Base-by-base conservation (phyloP, 2,113 vertebrate species). In the Cyanoderma ruficeps region DNA sequence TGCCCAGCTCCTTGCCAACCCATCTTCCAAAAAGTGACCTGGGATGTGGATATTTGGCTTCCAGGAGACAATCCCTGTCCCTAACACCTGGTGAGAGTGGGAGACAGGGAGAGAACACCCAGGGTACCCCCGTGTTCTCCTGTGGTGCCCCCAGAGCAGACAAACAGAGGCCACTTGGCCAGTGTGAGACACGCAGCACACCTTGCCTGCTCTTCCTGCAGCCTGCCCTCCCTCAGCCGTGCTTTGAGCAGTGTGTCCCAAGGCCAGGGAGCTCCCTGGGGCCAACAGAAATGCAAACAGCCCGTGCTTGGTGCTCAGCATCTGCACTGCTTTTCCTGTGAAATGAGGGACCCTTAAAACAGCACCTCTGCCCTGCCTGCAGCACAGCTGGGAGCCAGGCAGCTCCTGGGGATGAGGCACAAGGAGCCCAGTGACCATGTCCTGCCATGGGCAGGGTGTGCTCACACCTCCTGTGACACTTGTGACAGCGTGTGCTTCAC, bases 401-500 rank as follows among this genome's bases (percentile, higher is more conserved):
- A 69, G 50, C 46, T 47, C 37, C 8, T 2, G 23, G 46, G 35
- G 28, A 4, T 28, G 39, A 13, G 85, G 46, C 37, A 4, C 33
- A 10, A 21, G 63, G 44, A 60, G 44, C 7, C 16, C 35, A n/a
- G 3, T 7, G 55, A 35, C 30, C 37, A 3, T 2, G 14, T 35
- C 50, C 27, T 65, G 24, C 30, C 25, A 5, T 0, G 0, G 17
- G 28, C 28, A 59, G 15, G 9, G 14, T n/a, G 33, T 39, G 35
- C 86, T 53, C 65, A 41, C 49, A n/a, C 16, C 69, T 55, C 11
- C 74, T 63, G 49, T 0, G 3, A 8, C 3, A 8, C 10, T 0
- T 3, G 37, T 39, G n/a, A 35, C 41, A 35, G 2, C 21, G 0
- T 4, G 21, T 3, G 44, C 42, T 35, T 7, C 72, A 11, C 35